A percentile compares a stretch with the other conserved stretches of the same genome.
Conservation (phyloP, 2,888 invertebrate genomes). For the Pammene fasciana region DNA sequence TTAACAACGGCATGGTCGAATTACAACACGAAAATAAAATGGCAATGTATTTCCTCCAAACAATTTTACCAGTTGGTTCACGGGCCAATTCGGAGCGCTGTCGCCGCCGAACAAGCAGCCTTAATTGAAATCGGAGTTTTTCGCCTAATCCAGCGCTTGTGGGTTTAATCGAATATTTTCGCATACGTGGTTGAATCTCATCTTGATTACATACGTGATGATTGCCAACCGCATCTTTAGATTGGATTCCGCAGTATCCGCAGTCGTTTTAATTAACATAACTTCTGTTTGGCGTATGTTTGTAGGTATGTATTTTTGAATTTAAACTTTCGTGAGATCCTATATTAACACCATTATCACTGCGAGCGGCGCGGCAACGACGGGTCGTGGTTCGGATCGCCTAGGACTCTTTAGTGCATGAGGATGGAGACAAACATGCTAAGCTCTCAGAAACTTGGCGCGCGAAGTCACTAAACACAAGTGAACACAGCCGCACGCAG, state of each 20-base stretch:
- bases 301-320: too few relatives aligned
- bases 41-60: slow-evolving; percentile 52
- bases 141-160: slow-evolving; percentile 60
- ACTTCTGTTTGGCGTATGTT: background rate
- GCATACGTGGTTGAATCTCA: slow-evolving; percentile 32
- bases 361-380: too few relatives aligned
- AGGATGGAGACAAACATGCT: too few relatives aligned
- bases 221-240: background rate
- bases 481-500: too few relatives aligned
- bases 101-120: slow-evolving; percentile 67
- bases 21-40: slow-evolving; percentile 67
- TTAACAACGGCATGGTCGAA: slow-evolving; percentile 58
- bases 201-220: slow-evolving; percentile 35
- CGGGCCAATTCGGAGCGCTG: slow-evolving; percentile 63
- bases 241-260: background rate
- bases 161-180: slow-evolving; percentile 54
- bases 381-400: too few relatives aligned
- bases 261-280: background rate
- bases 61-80: slow-evolving; percentile 51
- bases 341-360: too few relatives aligned
- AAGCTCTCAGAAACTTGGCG: too few relatives aligned
- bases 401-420: too few relatives aligned
- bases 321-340: too few relatives aligned
- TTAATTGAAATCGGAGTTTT: slow-evolving; percentile 79
- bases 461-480: too few relatives aligned